Evolutionary conservation across 2,113 vertebrate genomes (phyloP).

Genomic region (Crypturellus undulatus): DNA sequence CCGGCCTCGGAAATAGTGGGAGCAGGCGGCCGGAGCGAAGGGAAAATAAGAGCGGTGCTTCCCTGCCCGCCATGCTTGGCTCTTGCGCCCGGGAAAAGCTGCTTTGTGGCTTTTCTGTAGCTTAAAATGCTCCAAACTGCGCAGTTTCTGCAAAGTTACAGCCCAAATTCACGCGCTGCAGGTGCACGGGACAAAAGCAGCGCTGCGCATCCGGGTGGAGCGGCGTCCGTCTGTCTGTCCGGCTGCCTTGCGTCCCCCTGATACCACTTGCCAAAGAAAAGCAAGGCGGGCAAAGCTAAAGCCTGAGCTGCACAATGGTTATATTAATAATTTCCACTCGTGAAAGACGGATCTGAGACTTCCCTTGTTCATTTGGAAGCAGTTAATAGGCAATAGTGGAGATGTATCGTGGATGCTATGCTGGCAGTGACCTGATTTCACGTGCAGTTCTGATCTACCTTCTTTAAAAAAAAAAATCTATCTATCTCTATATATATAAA

Average conservation of each 20-base stretch:
- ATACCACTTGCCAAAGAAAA: background rate
- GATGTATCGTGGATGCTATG: slow-evolving; percentile 8
- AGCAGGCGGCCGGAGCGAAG: too few species aligned
- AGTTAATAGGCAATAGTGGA: slow-evolving; percentile 63
- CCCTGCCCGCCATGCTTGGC: background rate
- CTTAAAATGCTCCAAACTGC: fast-evolving
- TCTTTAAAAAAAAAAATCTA: background rate
- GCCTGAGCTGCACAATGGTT: slow-evolving; percentile 25
- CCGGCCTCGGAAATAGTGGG: too few species aligned
- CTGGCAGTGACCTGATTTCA: slow-evolving; percentile 47
- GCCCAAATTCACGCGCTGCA: background rate
- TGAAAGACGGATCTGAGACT: slow-evolving; percentile 62
- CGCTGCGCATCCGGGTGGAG: too few species aligned
- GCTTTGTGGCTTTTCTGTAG: background rate
- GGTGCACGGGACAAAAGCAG: background rate
- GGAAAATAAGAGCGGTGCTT: too few species aligned
- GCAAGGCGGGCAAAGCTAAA: slow-evolving; percentile 3
- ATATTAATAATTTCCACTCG: slow-evolving; percentile 64
- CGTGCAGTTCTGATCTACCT: slow-evolving; percentile 24
- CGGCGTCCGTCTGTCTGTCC: background rate
- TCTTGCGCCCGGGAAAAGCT: background rate
- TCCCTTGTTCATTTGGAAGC: slow-evolving; percentile 41
- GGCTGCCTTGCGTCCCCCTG: background rate
- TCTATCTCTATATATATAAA: background rate
- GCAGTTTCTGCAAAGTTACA: background rate